Conservation (phyloP, 1,140 invertebrate species). For the Paramacrobiotus metropolitanus region DNA sequence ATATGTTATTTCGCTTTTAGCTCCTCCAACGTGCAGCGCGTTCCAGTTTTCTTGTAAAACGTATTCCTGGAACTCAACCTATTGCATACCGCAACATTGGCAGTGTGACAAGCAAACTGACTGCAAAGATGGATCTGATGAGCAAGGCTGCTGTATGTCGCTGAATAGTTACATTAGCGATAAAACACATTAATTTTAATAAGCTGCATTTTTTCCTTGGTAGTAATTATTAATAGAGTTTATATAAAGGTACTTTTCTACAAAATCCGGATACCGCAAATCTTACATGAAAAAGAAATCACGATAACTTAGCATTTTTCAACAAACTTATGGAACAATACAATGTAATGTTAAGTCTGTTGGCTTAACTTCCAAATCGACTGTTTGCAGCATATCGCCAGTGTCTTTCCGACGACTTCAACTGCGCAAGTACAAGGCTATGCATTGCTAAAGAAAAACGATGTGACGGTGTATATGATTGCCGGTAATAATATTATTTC, state of each 20-base stretch:
- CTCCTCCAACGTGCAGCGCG: constrained; percentile 61
- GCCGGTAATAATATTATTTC: too few relatives aligned
- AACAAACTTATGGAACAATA: too few relatives aligned
- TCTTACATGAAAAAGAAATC: too few relatives aligned
- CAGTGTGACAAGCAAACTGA: constrained; percentile 75
- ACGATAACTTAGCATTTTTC: too few relatives aligned
- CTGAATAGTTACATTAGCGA: too few relatives aligned
- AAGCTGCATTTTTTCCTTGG: constrained; percentile 14
- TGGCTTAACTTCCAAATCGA: constrained; percentile 5
- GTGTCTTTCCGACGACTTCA: constrained; percentile 4
- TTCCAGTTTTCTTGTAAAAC: constrained; percentile 63
- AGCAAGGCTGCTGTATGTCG: constrained; percentile 73
- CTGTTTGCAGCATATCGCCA: constrained; percentile 8
- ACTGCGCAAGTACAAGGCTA: neutral
- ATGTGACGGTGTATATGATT: constrained; percentile 9
- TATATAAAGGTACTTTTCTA: neutral
- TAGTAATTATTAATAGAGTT: constrained; percentile 1
- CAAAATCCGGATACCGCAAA: too few relatives aligned
- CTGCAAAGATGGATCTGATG: constrained; percentile 77
- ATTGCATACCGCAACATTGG: constrained; percentile 65
- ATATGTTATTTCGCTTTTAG: constrained; percentile 28
- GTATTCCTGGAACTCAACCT: constrained; percentile 77
- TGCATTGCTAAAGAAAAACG: constrained; percentile 7
- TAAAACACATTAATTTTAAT: too few relatives aligned
- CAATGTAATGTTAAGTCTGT: too few relatives aligned